These are phyloP conservation scores for Enoplosus armatus DNA, from an alignment of 2,797 vertebrate genomes.

Conservation along the genomic window DNA sequence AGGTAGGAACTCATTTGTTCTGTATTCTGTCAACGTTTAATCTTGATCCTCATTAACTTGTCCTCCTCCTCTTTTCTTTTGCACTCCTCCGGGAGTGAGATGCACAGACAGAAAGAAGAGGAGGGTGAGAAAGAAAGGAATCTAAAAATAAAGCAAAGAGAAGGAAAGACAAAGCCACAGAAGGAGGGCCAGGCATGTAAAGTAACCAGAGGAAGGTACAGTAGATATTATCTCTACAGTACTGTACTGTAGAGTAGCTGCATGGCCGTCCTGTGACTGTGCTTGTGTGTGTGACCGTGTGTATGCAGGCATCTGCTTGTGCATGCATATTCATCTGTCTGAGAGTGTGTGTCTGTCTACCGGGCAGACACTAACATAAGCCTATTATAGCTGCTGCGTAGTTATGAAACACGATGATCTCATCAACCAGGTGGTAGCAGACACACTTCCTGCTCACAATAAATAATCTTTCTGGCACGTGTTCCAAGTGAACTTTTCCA, in stretches of 20 bases:
- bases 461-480: constrained; percentile 44
- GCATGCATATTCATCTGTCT: constrained; percentile 31
- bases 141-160: constrained; percentile 71
- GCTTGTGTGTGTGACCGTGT: neutral
- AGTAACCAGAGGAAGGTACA: constrained; percentile 11
- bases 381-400: constrained; percentile 69
- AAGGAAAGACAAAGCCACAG: constrained; percentile 43
- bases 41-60: constrained; percentile 28
- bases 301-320: constrained; percentile 26
- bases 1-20: neutral
- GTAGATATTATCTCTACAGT: neutral
- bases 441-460: constrained; percentile 46
- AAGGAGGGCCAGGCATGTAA: constrained; percentile 12
- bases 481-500: constrained; percentile 24
- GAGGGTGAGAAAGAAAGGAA: constrained; percentile 49
- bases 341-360: constrained; percentile 28
- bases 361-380: constrained; percentile 61
- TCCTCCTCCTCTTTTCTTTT: constrained; percentile 42
- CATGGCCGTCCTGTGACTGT: neutral
- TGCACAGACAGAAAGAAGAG: constrained; percentile 44
- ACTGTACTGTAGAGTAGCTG: neutral
- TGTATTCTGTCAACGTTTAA: neutral
- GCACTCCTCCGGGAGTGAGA: constrained; percentile 38
- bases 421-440: constrained; percentile 59
- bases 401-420: constrained; percentile 74